Percentiles rank a stretch among this genome's conserved stretches.
These are phyloP conservation scores for Vespertilio murinus DNA, from an alignment of 2,797 vertebrate genomes.

Conservation along the genomic window DNA sequence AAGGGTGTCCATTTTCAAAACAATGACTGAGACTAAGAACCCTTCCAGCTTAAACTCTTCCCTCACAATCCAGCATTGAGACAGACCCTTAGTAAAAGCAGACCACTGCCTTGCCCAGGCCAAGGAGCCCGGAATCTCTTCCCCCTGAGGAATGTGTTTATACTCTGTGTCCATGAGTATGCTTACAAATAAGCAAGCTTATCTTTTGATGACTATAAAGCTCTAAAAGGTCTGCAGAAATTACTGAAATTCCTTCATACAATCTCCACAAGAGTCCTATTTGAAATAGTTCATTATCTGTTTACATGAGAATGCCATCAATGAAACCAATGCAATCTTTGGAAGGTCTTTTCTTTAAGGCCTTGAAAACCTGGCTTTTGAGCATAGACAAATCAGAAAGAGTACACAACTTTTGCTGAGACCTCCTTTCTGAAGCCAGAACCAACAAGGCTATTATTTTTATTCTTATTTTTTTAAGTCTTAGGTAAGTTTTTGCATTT, in stretches of 20 bases:
- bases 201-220: background rate
- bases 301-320: background rate
- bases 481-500: background rate
- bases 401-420: background rate
- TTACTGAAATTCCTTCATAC: background rate
- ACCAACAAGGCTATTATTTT: background rate
- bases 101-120: background rate
- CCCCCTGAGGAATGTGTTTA: background rate
- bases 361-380: background rate
- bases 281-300: background rate
- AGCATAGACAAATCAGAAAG: background rate
- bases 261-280: background rate
- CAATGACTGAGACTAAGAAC: background rate
- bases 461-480: background rate
- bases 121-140: background rate
- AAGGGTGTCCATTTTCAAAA: background rate
- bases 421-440: background rate
- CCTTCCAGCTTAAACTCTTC: background rate
- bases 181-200: background rate
- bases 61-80: background rate
- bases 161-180: background rate
- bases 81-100: background rate
- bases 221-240: conserved; percentile 13
- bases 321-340: background rate
- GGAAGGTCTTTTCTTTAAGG: background rate